These are phyloP conservation scores for Ammodytes dubius DNA, from an alignment of 2,113 vertebrate species.

Conservation along the genomic window DNA sequence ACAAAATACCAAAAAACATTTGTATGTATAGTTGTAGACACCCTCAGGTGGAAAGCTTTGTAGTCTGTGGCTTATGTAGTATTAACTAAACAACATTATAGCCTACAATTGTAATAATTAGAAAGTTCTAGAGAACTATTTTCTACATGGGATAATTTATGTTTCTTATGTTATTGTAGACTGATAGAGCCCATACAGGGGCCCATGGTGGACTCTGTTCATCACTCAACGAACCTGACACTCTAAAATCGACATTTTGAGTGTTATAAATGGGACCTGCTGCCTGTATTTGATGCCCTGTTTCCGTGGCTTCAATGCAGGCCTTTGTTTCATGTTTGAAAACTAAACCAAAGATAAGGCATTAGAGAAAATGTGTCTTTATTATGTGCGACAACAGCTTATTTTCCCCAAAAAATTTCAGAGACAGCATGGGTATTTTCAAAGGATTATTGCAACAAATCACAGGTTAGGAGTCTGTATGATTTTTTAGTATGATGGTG, in stretches of 20 bases:
- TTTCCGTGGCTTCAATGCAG: not conserved
- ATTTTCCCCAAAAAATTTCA: not conserved
- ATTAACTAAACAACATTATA: not conserved
- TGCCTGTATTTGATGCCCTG: not conserved
- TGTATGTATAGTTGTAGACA: not conserved
- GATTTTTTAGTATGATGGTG: accelerated
- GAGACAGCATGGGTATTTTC: not conserved
- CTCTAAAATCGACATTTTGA: too few relatives aligned
- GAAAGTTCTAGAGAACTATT: not conserved
- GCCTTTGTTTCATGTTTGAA: not conserved
- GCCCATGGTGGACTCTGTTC: not conserved
- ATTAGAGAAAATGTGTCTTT: not conserved
- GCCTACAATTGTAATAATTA: not conserved
- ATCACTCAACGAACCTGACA: not conserved
- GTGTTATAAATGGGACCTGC: not conserved
- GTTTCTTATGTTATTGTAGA: not conserved
- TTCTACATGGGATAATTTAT: not conserved
- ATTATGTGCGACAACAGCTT: not conserved
- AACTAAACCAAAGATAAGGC: not conserved
- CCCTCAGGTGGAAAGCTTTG: not conserved
- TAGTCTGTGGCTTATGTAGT: not conserved
- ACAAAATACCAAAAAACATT: not conserved
- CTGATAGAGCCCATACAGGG: not conserved
- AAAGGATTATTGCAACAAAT: not conserved
- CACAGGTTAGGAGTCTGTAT: not conserved